Evolutionary conservation across 2,888 invertebrate genomes (phyloP).

Genomic region (Synergus japonicus): DNA sequence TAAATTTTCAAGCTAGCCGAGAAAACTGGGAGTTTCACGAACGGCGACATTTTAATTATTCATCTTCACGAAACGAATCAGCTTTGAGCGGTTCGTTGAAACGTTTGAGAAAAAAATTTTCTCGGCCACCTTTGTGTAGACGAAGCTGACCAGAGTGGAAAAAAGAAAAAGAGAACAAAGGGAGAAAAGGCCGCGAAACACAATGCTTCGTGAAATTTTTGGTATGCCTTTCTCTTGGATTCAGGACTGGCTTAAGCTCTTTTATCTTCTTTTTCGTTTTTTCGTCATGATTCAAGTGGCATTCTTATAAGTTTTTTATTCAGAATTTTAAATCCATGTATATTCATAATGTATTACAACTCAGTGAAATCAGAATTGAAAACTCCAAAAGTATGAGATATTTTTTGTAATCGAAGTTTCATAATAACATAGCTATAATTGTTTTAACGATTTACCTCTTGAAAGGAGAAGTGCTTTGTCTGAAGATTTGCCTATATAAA

Average conservation of each 20-base stretch:
- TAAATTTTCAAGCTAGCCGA: background rate
- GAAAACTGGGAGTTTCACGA: background rate
- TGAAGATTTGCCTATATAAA: background rate
- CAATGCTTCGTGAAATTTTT: background rate
- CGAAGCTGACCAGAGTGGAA: background rate
- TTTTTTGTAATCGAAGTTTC: no score
- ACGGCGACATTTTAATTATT: background rate
- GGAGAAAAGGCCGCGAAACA: background rate
- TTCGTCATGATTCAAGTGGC: background rate
- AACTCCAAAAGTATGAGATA: background rate
- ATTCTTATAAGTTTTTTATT: background rate
- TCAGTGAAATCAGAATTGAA: background rate
- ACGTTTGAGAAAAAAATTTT: background rate
- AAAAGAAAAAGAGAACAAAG: background rate
- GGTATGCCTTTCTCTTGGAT: background rate
- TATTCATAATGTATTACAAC: background rate
- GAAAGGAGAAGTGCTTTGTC: no score
- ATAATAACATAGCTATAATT: no score
- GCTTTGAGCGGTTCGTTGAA: background rate
- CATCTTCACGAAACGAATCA: background rate
- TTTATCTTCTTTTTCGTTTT: background rate
- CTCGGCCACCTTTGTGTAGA: background rate
- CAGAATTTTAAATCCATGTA: background rate
- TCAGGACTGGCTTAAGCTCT: background rate
- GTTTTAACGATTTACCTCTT: background rate